A percentile compares a stretch with the other conserved stretches of the same genome.
phyloP scores from a whole-genome alignment of 2,888 invertebrate genomes.

The Malthinus seriepunctatus region DNA sequence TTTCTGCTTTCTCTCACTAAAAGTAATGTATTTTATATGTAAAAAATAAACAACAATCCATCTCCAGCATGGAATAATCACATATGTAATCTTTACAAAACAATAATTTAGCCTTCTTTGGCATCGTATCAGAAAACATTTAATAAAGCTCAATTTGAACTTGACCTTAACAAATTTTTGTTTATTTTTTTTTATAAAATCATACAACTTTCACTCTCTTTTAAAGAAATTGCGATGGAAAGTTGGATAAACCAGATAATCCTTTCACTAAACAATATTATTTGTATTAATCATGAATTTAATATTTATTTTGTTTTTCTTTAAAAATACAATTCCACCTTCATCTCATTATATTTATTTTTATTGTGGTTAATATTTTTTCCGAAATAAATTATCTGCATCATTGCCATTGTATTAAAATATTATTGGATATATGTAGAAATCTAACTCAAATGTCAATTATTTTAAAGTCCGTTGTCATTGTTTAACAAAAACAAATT shows the following conservation, averaged over 20 bases:
- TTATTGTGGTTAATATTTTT: too few relatives aligned
- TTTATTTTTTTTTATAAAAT: neutral
- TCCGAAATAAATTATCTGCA: too few relatives aligned
- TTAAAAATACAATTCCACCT: too few relatives aligned
- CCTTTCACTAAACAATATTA: neutral
- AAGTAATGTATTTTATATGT: neutral
- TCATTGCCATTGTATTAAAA: too few relatives aligned
- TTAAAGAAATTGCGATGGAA: neutral
- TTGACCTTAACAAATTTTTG: conserved; percentile 3
- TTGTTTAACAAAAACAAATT: neutral
- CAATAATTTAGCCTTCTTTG: too few relatives aligned
- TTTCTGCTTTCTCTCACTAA: neutral
- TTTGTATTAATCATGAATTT: too few relatives aligned
- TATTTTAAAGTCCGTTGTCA: neutral
- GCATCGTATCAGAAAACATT: too few relatives aligned
- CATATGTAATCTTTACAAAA: too few relatives aligned
- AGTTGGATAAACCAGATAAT: neutral
- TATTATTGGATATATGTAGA: neutral
- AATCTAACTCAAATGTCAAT: neutral
- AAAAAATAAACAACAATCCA: neutral
- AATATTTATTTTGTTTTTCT: too few relatives aligned
- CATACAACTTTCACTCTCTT: conserved; percentile 1
- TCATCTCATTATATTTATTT: too few relatives aligned
- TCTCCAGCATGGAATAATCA: neutral
- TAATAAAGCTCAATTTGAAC: neutral